These are phyloP conservation scores for Ochlodes sylvanus DNA, from an alignment of 2,888 invertebrate genomes.

Conservation along the genomic window DNA sequence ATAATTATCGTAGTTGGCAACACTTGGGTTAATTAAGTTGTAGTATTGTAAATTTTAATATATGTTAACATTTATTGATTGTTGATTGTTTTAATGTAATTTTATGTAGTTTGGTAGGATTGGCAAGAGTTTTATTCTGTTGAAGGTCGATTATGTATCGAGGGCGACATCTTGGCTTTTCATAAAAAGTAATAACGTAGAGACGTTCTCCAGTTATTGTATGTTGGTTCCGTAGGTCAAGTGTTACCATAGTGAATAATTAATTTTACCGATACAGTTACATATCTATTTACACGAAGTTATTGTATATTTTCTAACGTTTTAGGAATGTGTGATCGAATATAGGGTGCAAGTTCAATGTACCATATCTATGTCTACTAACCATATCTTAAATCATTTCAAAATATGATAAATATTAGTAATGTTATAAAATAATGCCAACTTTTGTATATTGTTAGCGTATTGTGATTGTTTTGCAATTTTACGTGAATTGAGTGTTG, in stretches of 20 bases:
- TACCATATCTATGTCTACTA: conserved; percentile 60
- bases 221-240: conserved; percentile 62
- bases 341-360: conserved; percentile 63
- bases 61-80: conserved; percentile 70
- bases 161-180: conserved; percentile 1
- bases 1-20: conserved; percentile 64
- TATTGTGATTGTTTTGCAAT: conserved; percentile 52
- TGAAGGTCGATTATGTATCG: conserved; percentile 10
- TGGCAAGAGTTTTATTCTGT: conserved; percentile 18
- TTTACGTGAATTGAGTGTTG: conserved; percentile 58
- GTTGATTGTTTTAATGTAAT: conserved; percentile 49
- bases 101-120: conserved; percentile 45
- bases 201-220: conserved; percentile 46
- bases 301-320: conserved; percentile 73
- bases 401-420: conserved; percentile 34
- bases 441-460: conserved; percentile 45
- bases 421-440: conserved; percentile 13
- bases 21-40: conserved; percentile 71
- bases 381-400: conserved; percentile 39
- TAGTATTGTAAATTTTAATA: conserved; percentile 80
- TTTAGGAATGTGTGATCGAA: conserved; percentile 66
- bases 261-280: conserved; percentile 76
- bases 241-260: conserved; percentile 78
- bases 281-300: conserved; percentile 70
- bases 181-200: conserved; percentile 4